These are phyloP conservation scores for Heliconius aoede DNA, from an alignment of 2,888 invertebrate species.

Conservation along the genomic window DNA sequence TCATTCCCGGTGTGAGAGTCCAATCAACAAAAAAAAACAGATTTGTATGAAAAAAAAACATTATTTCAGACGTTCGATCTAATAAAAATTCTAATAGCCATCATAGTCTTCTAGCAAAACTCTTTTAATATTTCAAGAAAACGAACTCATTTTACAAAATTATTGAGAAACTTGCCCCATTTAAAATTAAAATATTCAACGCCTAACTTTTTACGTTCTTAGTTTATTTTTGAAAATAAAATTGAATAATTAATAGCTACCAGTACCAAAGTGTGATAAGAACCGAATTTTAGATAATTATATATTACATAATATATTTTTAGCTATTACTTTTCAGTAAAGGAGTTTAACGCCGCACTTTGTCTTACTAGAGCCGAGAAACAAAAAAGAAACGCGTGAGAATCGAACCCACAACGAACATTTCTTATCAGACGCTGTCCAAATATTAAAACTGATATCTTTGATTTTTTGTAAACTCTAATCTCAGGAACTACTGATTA, in stretches of 20 bases:
- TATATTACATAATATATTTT: no score
- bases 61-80: no score
- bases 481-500: no score
- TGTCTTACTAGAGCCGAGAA: no score
- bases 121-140: slow-evolving; percentile 7
- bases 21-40: neutral
- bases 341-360: no score
- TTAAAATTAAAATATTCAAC: slow-evolving; percentile 15
- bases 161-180: slow-evolving; percentile 14
- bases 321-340: no score
- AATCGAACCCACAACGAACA: neutral
- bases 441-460: no score
- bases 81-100: no score
- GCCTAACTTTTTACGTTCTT: neutral
- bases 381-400: neutral
- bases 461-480: no score
- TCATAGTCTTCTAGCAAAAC: neutral
- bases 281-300: no score
- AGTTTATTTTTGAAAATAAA: slow-evolving; percentile 11
- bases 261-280: neutral
- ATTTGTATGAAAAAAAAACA: neutral
- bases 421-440: no score
- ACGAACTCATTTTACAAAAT: slow-evolving; percentile 5
- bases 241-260: slow-evolving; percentile 1
- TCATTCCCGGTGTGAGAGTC: neutral